phyloP scores from a whole-genome alignment of 2,113 vertebrate genomes.

The Limnothrissa miodon region DNA sequence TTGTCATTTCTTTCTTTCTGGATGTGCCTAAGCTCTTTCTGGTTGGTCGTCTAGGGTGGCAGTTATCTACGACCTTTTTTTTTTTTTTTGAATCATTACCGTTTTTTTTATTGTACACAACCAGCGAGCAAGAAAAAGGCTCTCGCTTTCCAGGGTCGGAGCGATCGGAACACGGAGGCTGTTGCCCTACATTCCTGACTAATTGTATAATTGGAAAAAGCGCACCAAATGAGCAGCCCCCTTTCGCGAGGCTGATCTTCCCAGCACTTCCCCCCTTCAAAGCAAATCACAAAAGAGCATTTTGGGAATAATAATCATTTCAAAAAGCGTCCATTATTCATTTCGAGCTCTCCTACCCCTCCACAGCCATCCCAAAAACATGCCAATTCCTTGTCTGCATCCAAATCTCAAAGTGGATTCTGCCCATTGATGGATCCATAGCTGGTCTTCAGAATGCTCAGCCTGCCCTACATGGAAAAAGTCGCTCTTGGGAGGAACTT shows the following conservation, averaged over 20 bases:
- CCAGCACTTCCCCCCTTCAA: slow-evolving; percentile 65
- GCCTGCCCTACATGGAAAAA: not conserved
- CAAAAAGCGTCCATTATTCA: slow-evolving; percentile 73
- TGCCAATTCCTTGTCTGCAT: not conserved
- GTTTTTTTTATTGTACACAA: slow-evolving; percentile 34
- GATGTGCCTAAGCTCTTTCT: not conserved
- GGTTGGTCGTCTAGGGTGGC: not conserved
- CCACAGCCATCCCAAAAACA: slow-evolving; percentile 42
- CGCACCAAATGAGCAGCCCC: slow-evolving; percentile 76
- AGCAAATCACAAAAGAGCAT: slow-evolving; percentile 80
- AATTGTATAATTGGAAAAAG: slow-evolving; percentile 81
- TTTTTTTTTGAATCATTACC: slow-evolving; percentile 4
- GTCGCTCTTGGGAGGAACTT: slow-evolving; percentile 28
- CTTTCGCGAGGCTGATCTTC: slow-evolving; percentile 56
- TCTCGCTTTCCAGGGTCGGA: slow-evolving; percentile 64
- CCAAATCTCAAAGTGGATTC: not conserved
- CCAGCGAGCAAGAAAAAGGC: slow-evolving; percentile 39
- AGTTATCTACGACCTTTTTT: slow-evolving; percentile 8
- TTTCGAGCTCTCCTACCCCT: slow-evolving; percentile 49
- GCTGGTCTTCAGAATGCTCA: not conserved
- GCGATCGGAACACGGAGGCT: slow-evolving; percentile 65
- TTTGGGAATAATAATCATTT: slow-evolving; percentile 80
- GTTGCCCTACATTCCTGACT: slow-evolving; percentile 80
- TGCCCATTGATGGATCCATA: not conserved
- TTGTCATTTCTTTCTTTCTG: slow-evolving; percentile 25